Conservation (phyloP, 2,888 invertebrate genomes). For the Trichopoda pennipes region DNA sequence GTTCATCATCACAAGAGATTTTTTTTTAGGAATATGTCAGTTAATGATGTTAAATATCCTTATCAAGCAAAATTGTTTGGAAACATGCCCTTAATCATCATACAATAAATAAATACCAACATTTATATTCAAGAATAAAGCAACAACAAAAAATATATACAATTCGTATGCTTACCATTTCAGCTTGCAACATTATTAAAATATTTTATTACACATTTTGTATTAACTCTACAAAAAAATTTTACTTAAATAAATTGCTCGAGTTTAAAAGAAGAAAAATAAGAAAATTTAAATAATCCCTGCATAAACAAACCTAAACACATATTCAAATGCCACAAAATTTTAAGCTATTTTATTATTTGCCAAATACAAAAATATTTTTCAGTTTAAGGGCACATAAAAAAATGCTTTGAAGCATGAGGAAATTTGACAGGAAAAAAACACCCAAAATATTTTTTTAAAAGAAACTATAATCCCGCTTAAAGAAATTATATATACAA, state of each 20-base stretch:
- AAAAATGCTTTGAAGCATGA: background rate
- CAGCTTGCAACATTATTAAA: background rate
- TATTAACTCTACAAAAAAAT: background rate
- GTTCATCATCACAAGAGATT: too few relatives aligned
- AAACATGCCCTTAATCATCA: background rate
- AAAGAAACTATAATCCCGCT: slow-evolving; percentile 14
- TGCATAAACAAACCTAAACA: background rate
- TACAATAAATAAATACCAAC: background rate
- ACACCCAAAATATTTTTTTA: background rate
- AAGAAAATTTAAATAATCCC: slow-evolving; percentile 24
- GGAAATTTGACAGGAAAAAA: background rate
- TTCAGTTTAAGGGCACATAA: background rate
- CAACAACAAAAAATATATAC: background rate
- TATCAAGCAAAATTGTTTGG: too few relatives aligned
- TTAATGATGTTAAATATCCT: too few relatives aligned
- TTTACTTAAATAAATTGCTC: background rate
- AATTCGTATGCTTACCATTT: background rate
- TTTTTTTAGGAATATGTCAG: too few relatives aligned
- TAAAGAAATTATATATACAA: background rate
- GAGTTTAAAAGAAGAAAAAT: slow-evolving; percentile 9
- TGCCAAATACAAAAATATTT: background rate
- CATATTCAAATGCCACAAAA: slow-evolving; percentile 4
- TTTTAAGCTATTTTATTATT: slow-evolving; percentile 20
- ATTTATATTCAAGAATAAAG: background rate
- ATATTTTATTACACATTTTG: background rate